A percentile compares a stretch with the other conserved stretches of the same genome.
phyloP scores from a whole-genome alignment of 2,888 invertebrate genomes.

The Globia sparganii region DNA sequence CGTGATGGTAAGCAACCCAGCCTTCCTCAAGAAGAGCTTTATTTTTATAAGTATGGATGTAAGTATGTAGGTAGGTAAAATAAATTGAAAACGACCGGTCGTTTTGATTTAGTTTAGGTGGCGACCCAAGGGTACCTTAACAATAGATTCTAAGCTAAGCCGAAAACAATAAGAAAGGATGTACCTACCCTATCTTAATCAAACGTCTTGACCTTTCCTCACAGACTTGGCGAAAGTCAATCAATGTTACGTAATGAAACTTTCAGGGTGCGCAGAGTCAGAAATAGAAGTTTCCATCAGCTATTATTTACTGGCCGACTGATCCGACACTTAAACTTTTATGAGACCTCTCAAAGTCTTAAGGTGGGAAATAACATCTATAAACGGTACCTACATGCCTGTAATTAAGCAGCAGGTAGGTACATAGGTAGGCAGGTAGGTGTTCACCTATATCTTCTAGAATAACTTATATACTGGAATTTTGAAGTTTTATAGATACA shows the following conservation, averaged over 20 bases:
- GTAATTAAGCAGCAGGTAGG: too few relatives aligned
- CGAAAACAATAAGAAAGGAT: slow-evolving; percentile 32
- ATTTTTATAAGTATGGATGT: too few relatives aligned
- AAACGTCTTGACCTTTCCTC: slow-evolving; percentile 11
- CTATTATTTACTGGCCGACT: slow-evolving; percentile 12
- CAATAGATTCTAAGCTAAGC: neutral
- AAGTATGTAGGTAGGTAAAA: too few relatives aligned
- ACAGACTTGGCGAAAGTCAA: slow-evolving; percentile 5
- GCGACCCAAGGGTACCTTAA: neutral
- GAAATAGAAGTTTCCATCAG: neutral
- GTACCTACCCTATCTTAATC: slow-evolving; percentile 5
- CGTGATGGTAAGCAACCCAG: too few relatives aligned
- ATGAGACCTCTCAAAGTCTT: neutral
- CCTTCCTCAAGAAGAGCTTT: too few relatives aligned
- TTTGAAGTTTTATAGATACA: too few relatives aligned
- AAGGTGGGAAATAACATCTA: neutral
- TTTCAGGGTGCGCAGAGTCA: neutral
- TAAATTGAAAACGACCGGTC: too few relatives aligned
- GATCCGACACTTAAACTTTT: neutral
- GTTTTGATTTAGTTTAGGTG: neutral
- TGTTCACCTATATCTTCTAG: too few relatives aligned
- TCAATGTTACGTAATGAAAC: slow-evolving; percentile 12
- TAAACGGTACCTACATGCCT: too few relatives aligned
- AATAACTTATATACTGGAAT: too few relatives aligned
- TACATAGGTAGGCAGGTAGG: too few relatives aligned